These are phyloP conservation scores for Otis tarda DNA, from an alignment of 2,113 vertebrate species.

Conservation along the genomic window DNA sequence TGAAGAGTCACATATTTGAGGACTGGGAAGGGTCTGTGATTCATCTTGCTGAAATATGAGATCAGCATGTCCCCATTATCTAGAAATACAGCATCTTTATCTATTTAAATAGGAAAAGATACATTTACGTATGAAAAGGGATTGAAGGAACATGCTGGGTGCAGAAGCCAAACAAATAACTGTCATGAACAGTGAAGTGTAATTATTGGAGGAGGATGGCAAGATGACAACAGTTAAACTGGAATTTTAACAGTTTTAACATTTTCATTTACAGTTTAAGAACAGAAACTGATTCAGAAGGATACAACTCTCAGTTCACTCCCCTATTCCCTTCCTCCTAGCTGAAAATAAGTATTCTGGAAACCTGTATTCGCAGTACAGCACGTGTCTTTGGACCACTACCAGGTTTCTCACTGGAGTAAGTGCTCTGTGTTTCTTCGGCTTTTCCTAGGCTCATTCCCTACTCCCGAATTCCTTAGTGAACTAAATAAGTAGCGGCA, in stretches of 20 bases:
- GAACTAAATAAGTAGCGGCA: not conserved
- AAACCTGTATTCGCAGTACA: not conserved
- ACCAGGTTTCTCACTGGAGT: not conserved
- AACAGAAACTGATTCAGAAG: not conserved
- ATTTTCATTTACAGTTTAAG: not conserved
- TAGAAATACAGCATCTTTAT: not conserved
- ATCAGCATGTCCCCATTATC: not conserved
- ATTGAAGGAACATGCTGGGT: not conserved
- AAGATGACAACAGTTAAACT: not conserved
- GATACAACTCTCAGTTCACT: not conserved
- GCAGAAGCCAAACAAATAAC: not conserved
- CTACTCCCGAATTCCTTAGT: not conserved
- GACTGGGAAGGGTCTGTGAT: not conserved
- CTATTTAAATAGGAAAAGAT: not conserved
- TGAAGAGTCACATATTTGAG: not conserved
- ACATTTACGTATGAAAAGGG: not conserved
- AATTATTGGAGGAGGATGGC: not conserved
- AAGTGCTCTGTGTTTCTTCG: fast-evolving
- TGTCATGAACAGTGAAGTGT: not conserved
- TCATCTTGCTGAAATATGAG: not conserved
- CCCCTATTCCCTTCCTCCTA: not conserved
- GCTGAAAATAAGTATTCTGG: not conserved
- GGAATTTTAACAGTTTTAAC: not conserved
- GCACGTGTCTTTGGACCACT: too few relatives aligned
- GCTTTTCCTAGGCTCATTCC: not conserved